Base-by-base conservation (phyloP, 2,113 vertebrate species). In the Ranitomeya imitator region DNA sequence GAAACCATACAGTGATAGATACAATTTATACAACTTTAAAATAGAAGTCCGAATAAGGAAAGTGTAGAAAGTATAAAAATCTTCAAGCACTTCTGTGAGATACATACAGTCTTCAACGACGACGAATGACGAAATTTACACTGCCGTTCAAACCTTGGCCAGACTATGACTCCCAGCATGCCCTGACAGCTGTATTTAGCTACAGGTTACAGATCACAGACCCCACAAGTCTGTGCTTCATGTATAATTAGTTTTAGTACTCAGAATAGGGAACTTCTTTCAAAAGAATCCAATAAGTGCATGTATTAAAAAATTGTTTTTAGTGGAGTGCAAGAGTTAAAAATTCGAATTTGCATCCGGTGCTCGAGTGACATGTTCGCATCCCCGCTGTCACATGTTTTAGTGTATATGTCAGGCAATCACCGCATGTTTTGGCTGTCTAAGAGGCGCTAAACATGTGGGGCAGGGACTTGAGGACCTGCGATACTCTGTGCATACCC, bases 21-120 rank as follows among this genome's bases (percentile, higher is more conserved):
- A 92, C 91, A 91, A 90, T 89, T 89, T 92, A 91, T 90, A 94
- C 90, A 93, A 92, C 92, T 91, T 91, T 37, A 90, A 93, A 93
- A 92, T 86, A 57, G 23, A 92, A 92, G 60, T 85, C 90, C 91
- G 93, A 91, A 89, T 63, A 85, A 60, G 55, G n/a, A 59, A 80
- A 76, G 51, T 18, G n/a, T 90, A 89, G 89, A 91, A 84, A 90
- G 76, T 84, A 93, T 91, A 93, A 92, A 91, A 91, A 37, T 6
- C 89, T 89, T 83, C 90, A 94, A 94, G 91, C 90, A 73, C 85
- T 94, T 93, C 88, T 93, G 90, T 92, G 92, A 93, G 91, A 90
- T 90, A 88, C 90, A 90, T 90, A 88, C 90, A 91, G 2, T 92
- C 88, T 91, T 91, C 90, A 86, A 92, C 85, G 8, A 55, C 19